These are phyloP conservation scores for Etia nguti DNA, from an alignment of 2,113 vertebrate species.

Conservation along the genomic window DNA sequence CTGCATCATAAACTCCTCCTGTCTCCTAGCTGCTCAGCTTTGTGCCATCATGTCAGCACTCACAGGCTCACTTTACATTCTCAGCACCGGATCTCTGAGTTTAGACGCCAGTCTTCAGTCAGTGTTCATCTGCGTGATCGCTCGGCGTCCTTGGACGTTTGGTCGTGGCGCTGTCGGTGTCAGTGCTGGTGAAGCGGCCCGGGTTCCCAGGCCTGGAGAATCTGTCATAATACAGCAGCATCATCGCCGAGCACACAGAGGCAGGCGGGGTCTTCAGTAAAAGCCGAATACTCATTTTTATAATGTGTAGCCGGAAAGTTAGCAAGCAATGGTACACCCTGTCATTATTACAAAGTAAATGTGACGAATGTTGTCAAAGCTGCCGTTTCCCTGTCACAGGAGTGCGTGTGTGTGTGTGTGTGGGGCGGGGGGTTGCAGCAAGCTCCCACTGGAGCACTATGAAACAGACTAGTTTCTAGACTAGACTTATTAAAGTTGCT, in stretches of 20 bases:
- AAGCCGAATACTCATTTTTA: fast-evolving
- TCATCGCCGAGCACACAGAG: background rate
- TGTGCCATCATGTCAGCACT: background rate
- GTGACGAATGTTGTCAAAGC: background rate
- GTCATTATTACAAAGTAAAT: background rate
- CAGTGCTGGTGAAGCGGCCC: fast-evolving
- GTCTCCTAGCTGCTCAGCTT: fast-evolving
- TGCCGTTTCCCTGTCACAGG: background rate
- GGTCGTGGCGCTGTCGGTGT: background rate
- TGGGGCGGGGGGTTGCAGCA: background rate
- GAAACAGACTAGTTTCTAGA: background rate
- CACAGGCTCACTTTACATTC: background rate
- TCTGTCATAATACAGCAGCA: background rate
- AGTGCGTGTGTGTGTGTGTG: background rate
- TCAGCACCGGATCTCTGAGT: fast-evolving
- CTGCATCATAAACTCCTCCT: background rate
- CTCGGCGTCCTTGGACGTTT: background rate
- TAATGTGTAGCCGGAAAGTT: background rate
- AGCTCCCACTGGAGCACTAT: background rate
- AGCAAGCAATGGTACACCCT: background rate
- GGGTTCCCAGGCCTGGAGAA: background rate
- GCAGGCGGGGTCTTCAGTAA: background rate
- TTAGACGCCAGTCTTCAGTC: background rate
- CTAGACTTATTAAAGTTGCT: too few relatives aligned
- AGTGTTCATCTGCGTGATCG: fast-evolving